phyloP scores from a whole-genome alignment of 2,888 invertebrate species.

The Drosophila monieri region DNA sequence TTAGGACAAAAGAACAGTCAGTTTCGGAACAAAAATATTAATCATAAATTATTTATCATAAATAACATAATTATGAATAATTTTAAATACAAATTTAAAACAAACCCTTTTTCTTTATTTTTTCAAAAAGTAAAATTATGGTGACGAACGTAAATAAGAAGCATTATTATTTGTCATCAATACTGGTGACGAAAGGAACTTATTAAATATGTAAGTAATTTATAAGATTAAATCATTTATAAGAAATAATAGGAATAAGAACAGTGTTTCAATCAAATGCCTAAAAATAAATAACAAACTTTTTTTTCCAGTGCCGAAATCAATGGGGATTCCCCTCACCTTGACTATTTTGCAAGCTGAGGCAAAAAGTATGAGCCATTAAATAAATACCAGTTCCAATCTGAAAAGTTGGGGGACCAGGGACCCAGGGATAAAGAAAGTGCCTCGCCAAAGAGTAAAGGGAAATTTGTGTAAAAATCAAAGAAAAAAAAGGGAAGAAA shows the following conservation, averaged over 20 bases:
- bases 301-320: neutral
- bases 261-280: too few relatives aligned
- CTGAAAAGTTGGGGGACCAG: constrained; percentile 4
- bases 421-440: constrained; percentile 1
- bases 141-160: neutral
- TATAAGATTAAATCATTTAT: too few relatives aligned
- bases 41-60: too few relatives aligned
- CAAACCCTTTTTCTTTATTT: too few relatives aligned
- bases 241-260: too few relatives aligned
- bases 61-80: too few relatives aligned
- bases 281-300: too few relatives aligned
- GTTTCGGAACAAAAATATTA: neutral
- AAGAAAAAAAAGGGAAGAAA: neutral
- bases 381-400: constrained; percentile 55
- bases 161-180: too few relatives aligned
- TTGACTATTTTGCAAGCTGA: constrained; percentile 15
- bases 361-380: constrained; percentile 55
- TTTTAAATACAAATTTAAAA: too few relatives aligned
- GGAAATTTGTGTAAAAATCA: constrained; percentile 11
- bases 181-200: too few relatives aligned
- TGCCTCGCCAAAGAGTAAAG: neutral
- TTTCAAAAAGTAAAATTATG: too few relatives aligned
- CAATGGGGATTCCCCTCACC: neutral
- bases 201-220: too few relatives aligned
- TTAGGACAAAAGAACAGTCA: neutral